phyloP scores from a whole-genome alignment of 2,113 vertebrate species.

The Butorides virescens region DNA sequence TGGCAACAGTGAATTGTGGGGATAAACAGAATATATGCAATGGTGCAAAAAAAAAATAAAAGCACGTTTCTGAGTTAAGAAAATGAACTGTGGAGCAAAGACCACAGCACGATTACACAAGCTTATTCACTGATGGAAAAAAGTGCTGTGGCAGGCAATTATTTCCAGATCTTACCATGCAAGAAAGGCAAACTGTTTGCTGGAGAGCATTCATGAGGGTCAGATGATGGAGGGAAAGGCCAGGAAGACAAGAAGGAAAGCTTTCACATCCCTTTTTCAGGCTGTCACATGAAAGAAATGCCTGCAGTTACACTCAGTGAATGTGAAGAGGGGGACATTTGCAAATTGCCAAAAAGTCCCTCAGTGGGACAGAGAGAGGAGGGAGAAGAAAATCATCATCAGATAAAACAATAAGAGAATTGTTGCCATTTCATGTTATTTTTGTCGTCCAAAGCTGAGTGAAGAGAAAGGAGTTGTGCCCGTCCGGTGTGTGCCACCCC shows the following conservation, averaged over 20 bases:
- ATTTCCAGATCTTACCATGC: constrained; percentile 61
- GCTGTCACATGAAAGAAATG: constrained; percentile 63
- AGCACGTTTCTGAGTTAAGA: constrained; percentile 42
- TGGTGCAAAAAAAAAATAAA: neutral
- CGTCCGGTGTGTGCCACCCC: fast-evolving
- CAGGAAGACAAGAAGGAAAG: constrained; percentile 50
- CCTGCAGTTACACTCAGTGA: constrained; percentile 47
- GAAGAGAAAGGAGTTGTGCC: neutral
- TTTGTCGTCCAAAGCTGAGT: neutral
- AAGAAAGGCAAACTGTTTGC: constrained; percentile 56
- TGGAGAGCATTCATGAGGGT: constrained; percentile 47
- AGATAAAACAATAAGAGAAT: constrained; percentile 2
- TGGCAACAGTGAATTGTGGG: neutral
- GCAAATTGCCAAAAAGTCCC: neutral
- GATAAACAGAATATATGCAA: constrained; percentile 30
- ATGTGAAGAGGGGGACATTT: constrained; percentile 43
- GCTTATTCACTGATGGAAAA: constrained; percentile 40
- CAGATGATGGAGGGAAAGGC: constrained; percentile 39
- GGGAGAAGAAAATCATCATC: constrained; percentile 2
- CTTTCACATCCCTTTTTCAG: constrained; percentile 60
- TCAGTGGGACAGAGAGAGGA: neutral
- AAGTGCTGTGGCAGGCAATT: constrained; percentile 40
- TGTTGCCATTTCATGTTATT: neutral
- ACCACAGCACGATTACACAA: constrained; percentile 21
- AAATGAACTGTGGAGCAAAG: constrained; percentile 50